Conservation (phyloP, 1,140 invertebrate genomes). For the Asobara japonica region DNA sequence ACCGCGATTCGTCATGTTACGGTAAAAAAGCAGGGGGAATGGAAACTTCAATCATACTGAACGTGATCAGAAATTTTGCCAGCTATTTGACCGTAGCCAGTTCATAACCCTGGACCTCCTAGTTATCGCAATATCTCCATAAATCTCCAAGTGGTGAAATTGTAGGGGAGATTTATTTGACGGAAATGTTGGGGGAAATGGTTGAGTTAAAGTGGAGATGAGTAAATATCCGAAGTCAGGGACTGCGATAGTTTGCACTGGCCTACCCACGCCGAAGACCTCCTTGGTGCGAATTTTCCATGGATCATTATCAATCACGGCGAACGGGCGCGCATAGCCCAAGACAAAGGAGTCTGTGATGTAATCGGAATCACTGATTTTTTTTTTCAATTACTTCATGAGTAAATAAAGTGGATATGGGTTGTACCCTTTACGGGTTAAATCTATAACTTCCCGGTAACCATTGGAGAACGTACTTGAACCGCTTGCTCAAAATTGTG, state of each 20-base stretch:
- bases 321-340: slow-evolving; percentile 36
- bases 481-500: no score
- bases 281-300: slow-evolving; percentile 40
- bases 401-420: no score
- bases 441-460: no score
- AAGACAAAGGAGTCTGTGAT: no score
- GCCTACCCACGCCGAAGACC: slow-evolving; percentile 35
- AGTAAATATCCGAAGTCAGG: neutral
- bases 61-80: neutral
- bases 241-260: slow-evolving; percentile 20
- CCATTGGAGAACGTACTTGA: no score
- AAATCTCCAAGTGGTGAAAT: neutral
- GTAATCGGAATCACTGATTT: no score
- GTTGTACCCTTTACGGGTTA: no score
- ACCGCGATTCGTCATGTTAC: no score
- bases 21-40: no score
- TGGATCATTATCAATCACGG: slow-evolving; percentile 45
- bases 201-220: neutral
- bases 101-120: neutral
- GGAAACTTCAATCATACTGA: neutral
- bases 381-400: no score
- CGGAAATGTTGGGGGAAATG: neutral
- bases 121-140: neutral
- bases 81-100: neutral
- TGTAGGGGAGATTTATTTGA: slow-evolving; percentile 3